Conservation (phyloP, 1,140 invertebrate genomes). For the Tetragnatha versicolor region DNA sequence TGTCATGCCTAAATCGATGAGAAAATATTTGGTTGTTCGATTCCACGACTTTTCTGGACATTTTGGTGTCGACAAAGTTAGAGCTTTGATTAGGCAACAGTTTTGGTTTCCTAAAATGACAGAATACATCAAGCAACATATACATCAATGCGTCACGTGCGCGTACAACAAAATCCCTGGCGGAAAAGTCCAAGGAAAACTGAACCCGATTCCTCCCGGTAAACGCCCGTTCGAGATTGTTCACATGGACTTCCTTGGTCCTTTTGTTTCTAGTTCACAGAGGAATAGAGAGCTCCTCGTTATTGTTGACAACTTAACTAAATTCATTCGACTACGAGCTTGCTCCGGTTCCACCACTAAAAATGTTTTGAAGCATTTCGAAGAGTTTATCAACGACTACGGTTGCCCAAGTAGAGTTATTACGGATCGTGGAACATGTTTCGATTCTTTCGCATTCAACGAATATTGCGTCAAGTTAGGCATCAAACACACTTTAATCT, state of each 20-base stretch:
- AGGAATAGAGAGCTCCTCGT: neutral
- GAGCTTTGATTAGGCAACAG: neutral
- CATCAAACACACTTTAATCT: constrained; percentile 1
- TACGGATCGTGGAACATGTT: neutral
- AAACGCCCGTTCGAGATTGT: neutral
- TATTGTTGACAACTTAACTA: neutral
- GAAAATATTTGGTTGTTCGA: neutral
- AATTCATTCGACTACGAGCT: neutral
- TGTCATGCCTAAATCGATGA: neutral
- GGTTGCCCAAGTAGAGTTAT: neutral
- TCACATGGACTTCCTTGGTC: neutral
- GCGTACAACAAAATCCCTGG: neutral
- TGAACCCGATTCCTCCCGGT: neutral
- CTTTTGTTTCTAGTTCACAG: neutral
- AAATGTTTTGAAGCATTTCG: neutral
- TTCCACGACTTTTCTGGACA: neutral
- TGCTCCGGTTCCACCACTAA: neutral
- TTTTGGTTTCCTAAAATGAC: neutral
- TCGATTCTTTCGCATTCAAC: neutral
- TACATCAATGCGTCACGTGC: neutral
- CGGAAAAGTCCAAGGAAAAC: neutral
- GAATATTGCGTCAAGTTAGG: neutral
- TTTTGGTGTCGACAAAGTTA: neutral
- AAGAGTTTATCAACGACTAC: neutral
- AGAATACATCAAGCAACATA: neutral